Evolutionary conservation across 2,888 invertebrate genomes (phyloP).

Genomic region (Chalcis sispes): DNA sequence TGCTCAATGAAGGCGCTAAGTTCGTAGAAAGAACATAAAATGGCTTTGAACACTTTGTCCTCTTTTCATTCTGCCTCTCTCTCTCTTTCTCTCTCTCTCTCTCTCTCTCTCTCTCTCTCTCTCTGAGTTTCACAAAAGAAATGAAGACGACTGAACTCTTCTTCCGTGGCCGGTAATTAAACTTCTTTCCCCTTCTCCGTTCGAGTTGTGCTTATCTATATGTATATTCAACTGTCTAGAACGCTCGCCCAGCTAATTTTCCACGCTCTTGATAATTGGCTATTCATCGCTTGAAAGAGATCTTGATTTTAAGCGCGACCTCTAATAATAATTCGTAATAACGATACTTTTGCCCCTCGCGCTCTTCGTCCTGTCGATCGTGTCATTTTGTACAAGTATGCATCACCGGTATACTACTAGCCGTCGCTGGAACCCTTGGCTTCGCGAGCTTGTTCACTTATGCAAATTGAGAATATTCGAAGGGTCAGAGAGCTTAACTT

Average conservation of each 20-base stretch:
- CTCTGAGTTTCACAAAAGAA: neutral
- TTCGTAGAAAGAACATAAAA: slow-evolving; percentile 32
- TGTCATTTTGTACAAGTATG: slow-evolving; percentile 63
- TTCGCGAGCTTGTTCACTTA: slow-evolving; percentile 66
- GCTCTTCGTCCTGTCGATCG: slow-evolving; percentile 56
- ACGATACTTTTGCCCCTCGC: slow-evolving; percentile 64
- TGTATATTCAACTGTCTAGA: neutral
- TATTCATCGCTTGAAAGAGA: slow-evolving; percentile 74
- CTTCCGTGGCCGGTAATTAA: slow-evolving; percentile 55
- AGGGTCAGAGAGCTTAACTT: slow-evolving; percentile 63
- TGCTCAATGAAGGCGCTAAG: slow-evolving; percentile 48
- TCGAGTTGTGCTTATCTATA: neutral
- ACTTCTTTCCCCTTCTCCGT: slow-evolving; percentile 41
- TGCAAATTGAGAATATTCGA: slow-evolving; percentile 66
- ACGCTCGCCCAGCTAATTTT: slow-evolving; percentile 54
- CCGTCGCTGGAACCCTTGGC: slow-evolving; percentile 54
- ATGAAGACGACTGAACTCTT: no score
- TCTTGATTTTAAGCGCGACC: slow-evolving; percentile 73
- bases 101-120: neutral
- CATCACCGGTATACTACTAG: slow-evolving; percentile 34
- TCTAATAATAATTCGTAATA: slow-evolving; percentile 75
- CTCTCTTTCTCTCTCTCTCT: neutral
- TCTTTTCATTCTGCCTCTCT: slow-evolving; percentile 44
- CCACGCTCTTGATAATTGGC: slow-evolving; percentile 70
- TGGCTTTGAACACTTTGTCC: slow-evolving; percentile 41